Conservation (phyloP, 2,888 invertebrate species). For the Erebia ligea region DNA sequence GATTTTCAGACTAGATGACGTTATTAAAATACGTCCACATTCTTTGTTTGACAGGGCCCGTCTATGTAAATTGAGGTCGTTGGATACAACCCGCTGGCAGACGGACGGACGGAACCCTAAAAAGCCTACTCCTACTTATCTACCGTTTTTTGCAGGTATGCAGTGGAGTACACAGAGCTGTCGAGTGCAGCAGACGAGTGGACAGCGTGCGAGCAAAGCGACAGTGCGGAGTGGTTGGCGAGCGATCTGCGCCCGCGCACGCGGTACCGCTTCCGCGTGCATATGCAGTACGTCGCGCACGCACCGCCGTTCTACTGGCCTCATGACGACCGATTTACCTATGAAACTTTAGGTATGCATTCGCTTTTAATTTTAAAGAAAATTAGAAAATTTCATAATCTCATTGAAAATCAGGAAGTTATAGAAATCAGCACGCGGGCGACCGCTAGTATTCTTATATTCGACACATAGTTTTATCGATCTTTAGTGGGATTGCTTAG, state of each 20-base stretch:
- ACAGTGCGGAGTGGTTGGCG: slow-evolving; percentile 61
- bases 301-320: slow-evolving; percentile 88
- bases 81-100: too few relatives aligned
- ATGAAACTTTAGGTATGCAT: slow-evolving; percentile 86
- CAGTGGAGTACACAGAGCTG: slow-evolving; percentile 78
- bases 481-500: too few relatives aligned
- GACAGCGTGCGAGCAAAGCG: slow-evolving; percentile 51
- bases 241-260: slow-evolving; percentile 87
- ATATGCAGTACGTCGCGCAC: slow-evolving; percentile 84
- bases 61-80: too few relatives aligned
- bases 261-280: slow-evolving; percentile 89
- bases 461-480: too few relatives aligned
- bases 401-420: too few relatives aligned
- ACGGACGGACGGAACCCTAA: background rate
- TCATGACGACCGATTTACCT: slow-evolving; percentile 86
- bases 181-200: slow-evolving; percentile 64
- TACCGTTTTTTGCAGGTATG: slow-evolving; percentile 51
- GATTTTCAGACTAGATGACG: too few relatives aligned
- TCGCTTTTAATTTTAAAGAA: background rate
- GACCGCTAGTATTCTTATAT: too few relatives aligned
- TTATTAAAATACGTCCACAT: too few relatives aligned
- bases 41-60: too few relatives aligned
- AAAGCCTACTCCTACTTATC: background rate
- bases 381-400: too few relatives aligned
- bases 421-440: too few relatives aligned